A percentile compares a stretch with the other conserved stretches of the same genome.
These are phyloP conservation scores for Pelobates cultripes DNA, from an alignment of 2,797 vertebrate genomes.

Conservation along the genomic window DNA sequence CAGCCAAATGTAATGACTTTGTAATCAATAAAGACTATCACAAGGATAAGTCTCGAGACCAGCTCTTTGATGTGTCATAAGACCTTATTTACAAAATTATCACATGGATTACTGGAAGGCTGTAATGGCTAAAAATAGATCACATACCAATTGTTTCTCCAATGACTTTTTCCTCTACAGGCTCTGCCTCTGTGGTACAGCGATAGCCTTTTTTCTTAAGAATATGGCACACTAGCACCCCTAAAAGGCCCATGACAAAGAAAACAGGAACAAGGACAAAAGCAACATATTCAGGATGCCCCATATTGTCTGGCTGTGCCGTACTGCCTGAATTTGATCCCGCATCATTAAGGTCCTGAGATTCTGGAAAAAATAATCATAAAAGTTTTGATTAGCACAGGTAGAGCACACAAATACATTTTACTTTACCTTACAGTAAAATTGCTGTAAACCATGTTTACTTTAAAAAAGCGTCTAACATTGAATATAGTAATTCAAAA, in stretches of 20 bases:
- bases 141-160: conserved; percentile 74
- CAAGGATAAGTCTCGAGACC: no score
- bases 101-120: neutral
- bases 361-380: conserved; percentile 40
- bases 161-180: conserved; percentile 69
- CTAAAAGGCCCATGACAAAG: conserved; percentile 90
- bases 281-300: conserved; percentile 74
- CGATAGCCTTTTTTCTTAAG: conserved; percentile 94
- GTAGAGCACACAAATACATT: neutral
- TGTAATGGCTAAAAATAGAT: neutral
- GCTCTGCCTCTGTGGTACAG: conserved; percentile 88
- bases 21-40: no score
- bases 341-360: neutral
- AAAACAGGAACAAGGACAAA: conserved; percentile 86
- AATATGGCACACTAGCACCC: conserved; percentile 91
- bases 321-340: conserved; percentile 40
- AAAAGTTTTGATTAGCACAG: neutral
- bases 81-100: no score
- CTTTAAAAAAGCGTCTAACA: no score
- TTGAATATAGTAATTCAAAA: no score
- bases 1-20: no score
- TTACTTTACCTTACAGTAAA: no score
- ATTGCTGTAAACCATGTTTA: no score
- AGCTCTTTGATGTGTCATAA: no score
- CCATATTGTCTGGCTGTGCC: conserved; percentile 21